Conservation (phyloP, 2,797 vertebrate species). For the Anableps anableps region DNA sequence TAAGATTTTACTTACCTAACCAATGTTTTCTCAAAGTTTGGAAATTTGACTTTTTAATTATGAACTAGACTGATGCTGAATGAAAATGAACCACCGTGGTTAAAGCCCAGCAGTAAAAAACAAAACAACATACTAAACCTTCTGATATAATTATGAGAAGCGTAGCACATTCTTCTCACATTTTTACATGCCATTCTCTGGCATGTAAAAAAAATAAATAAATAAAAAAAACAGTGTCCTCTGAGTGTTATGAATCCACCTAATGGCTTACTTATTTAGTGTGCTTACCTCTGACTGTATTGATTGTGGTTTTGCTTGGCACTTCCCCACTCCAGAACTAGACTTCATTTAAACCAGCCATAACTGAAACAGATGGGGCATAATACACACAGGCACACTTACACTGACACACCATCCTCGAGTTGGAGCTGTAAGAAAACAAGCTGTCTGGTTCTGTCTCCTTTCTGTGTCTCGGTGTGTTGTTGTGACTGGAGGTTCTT, state of each 20-base stretch:
- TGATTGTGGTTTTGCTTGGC: slow-evolving; percentile 52
- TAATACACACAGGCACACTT: slow-evolving; percentile 30
- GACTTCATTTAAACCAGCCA: slow-evolving; percentile 42
- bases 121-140: not conserved
- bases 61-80: slow-evolving; percentile 3
- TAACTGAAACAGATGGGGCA: slow-evolving; percentile 42
- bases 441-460: slow-evolving; percentile 40
- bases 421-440: slow-evolving; percentile 40
- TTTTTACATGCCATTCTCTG: no score
- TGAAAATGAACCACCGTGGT: not conserved
- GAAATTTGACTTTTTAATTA: slow-evolving; percentile 6
- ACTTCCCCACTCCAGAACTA: slow-evolving; percentile 21
- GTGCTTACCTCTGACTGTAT: slow-evolving; percentile 54
- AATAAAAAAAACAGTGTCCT: slow-evolving; percentile 3
- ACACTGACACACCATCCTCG: slow-evolving; percentile 29
- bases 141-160: not conserved
- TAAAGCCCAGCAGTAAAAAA: not conserved
- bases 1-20: not conserved
- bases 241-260: slow-evolving; percentile 32
- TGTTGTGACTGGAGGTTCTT: slow-evolving; percentile 62
- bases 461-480: slow-evolving; percentile 27
- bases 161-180: not conserved
- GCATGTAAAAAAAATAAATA: not conserved
- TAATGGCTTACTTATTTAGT: slow-evolving; percentile 41
- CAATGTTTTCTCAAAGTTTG: not conserved